Conservation (phyloP, 2,888 invertebrate genomes). For the Teleiodes luculella region DNA sequence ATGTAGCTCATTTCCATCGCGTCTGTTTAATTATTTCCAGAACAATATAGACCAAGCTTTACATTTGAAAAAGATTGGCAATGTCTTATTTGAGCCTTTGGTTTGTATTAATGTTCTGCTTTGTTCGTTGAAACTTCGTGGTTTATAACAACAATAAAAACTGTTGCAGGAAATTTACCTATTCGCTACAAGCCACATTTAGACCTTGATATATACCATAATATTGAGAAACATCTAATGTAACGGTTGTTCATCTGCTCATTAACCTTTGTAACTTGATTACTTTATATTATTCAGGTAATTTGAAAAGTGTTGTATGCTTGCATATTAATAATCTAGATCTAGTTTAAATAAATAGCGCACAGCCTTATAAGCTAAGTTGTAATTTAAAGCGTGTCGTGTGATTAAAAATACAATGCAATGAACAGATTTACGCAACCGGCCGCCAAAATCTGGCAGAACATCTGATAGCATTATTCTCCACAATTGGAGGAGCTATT, state of each 20-base stretch:
- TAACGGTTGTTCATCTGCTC: neutral
- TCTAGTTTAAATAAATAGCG: neutral
- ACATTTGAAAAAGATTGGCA: constrained; percentile 1
- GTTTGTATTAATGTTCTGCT: neutral
- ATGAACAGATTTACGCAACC: constrained; percentile 8
- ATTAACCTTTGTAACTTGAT: constrained; percentile 1
- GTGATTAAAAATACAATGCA: constrained; percentile 15
- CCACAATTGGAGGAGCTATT: constrained; percentile 1
- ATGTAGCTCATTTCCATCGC: neutral
- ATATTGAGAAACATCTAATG: neutral
- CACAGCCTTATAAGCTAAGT: neutral
- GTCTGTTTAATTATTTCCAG: neutral
- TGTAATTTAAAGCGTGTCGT: neutral
- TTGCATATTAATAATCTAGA: neutral
- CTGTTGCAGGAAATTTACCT: constrained; percentile 2
- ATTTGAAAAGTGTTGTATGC: neutral
- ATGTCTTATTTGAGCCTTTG: neutral
- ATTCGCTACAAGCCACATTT: constrained; percentile 4
- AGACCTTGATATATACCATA: constrained; percentile 8
- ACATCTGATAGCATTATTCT: constrained; percentile 13
- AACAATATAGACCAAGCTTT: neutral
- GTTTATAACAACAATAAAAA: neutral
- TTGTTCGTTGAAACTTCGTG: neutral
- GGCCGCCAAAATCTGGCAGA: constrained; percentile 7
- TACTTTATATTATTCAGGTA: neutral